Conservation (phyloP, 2,797 vertebrate genomes). For the Amphiprion clarkii region DNA sequence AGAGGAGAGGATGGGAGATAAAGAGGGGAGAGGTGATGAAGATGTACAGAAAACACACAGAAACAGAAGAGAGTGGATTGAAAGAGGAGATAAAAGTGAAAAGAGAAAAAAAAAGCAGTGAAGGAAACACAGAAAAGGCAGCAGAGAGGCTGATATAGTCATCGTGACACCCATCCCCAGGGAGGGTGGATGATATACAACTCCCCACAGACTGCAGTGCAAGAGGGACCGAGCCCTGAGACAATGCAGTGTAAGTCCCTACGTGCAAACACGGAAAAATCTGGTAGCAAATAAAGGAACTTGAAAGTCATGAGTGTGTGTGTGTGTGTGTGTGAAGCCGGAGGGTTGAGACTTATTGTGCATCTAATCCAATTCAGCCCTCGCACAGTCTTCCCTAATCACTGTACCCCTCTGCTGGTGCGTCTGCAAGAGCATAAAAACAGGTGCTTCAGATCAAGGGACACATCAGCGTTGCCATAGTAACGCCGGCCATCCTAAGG, state of each 20-base stretch:
- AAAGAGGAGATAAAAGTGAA: not conserved
- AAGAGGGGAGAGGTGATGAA: not conserved
- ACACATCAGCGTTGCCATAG: constrained; percentile 69
- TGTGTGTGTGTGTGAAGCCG: not conserved
- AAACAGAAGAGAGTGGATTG: not conserved
- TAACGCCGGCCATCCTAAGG: constrained; percentile 62
- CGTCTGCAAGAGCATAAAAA: constrained; percentile 27
- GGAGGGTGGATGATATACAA: constrained; percentile 55
- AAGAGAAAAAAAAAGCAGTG: not conserved
- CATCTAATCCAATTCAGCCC: not conserved
- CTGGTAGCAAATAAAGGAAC: constrained; percentile 16
- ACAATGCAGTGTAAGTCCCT: constrained; percentile 29
- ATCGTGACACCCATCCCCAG: constrained; percentile 42
- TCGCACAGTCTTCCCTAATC: constrained; percentile 17
- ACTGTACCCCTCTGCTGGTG: not conserved
- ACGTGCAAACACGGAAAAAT: not conserved
- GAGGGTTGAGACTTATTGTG: not conserved
- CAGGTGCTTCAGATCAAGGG: constrained; percentile 65
- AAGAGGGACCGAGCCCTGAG: constrained; percentile 35
- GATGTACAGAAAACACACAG: constrained; percentile 10
- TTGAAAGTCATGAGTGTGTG: not conserved
- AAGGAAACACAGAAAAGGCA: not conserved
- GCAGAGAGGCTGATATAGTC: constrained; percentile 3
- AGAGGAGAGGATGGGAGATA: constrained; percentile 32
- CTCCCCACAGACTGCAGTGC: constrained; percentile 42